Evolutionary conservation across 1,140 invertebrate species (phyloP).

Genomic region (Papilio aristodemus): DNA sequence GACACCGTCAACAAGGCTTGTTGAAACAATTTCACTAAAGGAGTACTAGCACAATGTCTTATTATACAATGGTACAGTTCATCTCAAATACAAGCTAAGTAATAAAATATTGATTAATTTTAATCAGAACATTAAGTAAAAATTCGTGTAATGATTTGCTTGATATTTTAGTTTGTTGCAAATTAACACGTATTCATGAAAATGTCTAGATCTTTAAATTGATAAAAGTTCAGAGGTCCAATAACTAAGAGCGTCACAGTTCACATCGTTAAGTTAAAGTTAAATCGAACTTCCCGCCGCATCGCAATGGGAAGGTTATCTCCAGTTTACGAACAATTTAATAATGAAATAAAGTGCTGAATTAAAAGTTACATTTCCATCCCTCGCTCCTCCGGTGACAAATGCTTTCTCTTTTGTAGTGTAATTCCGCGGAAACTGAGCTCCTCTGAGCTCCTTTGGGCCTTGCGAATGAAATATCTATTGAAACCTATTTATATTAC

Average conservation of each 20-base stretch:
- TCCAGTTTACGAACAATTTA: slow-evolving; percentile 52
- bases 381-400: slow-evolving; percentile 7
- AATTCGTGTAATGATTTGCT: too few relatives aligned
- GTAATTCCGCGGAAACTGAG: slow-evolving; percentile 21
- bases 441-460: not conserved
- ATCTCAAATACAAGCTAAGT: too few relatives aligned
- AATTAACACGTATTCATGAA: not conserved
- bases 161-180: not conserved
- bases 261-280: slow-evolving; percentile 37
- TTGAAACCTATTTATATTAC: not conserved
- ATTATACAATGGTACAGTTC: too few relatives aligned
- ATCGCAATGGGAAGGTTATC: slow-evolving; percentile 38
- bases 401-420: slow-evolving; percentile 26
- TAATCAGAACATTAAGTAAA: too few relatives aligned
- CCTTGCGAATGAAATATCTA: not conserved
- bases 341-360: slow-evolving; percentile 49
- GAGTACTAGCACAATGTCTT: too few relatives aligned
- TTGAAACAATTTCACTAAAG: not conserved
- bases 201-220: not conserved
- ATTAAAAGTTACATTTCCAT: slow-evolving; percentile 48
- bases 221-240: not conserved
- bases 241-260: slow-evolving; percentile 27
- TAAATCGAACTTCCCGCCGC: slow-evolving; percentile 35
- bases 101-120: too few relatives aligned
- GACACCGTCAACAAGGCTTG: not conserved